Conservation (phyloP, 2,797 vertebrate genomes). For the Malurus splendens region DNA sequence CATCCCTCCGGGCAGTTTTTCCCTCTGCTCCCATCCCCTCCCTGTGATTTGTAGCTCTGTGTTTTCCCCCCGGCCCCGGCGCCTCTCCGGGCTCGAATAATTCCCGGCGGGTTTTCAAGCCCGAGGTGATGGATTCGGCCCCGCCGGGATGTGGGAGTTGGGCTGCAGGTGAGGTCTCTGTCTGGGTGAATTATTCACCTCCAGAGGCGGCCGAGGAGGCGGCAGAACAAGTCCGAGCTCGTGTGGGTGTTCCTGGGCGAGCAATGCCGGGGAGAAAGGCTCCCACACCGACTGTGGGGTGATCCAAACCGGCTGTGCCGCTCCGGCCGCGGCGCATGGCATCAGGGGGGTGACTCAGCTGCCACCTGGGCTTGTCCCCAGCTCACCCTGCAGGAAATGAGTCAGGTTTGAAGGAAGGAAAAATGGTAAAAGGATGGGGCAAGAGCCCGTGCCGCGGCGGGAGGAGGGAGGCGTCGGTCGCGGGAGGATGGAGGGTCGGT, state of each 20-base stretch:
- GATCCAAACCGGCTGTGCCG: background rate
- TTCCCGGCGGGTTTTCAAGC: background rate
- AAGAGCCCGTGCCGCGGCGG: background rate
- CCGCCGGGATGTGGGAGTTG: accelerated
- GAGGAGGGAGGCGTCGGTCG: accelerated
- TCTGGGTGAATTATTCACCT: background rate
- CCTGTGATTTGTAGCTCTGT: background rate
- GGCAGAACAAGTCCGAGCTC: background rate
- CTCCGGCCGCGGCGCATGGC: background rate
- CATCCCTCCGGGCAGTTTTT: background rate
- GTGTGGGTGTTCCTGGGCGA: background rate
- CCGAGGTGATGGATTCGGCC: background rate
- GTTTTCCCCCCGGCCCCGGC: background rate
- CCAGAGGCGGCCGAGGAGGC: accelerated
- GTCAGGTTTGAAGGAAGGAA: constrained; percentile 30
- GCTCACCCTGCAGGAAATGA: constrained; percentile 41
- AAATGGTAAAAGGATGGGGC: background rate
- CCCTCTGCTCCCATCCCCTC: background rate
- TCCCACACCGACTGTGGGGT: accelerated
- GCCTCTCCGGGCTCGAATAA: background rate
- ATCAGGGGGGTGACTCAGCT: background rate
- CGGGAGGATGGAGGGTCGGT: background rate
- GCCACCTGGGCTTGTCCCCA: constrained; percentile 10
- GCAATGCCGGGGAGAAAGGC: background rate
- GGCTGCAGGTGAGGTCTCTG: background rate